Evolutionary conservation across 2,113 vertebrate species (phyloP).

Genomic region (Mastomys natalensis): DNA sequence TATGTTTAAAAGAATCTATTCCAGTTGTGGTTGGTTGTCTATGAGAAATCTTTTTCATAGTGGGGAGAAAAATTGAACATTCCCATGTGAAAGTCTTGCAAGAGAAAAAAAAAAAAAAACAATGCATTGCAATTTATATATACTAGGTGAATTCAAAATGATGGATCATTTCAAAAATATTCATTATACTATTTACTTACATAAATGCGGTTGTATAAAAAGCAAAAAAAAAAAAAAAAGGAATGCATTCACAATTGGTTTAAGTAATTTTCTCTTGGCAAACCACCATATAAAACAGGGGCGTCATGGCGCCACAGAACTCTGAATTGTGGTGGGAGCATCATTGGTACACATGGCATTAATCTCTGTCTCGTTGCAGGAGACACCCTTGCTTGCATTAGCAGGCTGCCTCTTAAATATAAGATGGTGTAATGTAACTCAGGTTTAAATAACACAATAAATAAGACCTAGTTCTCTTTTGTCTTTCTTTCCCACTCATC

Average conservation of each 20-base stretch:
- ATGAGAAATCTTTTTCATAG: constrained; percentile 83
- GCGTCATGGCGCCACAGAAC: constrained; percentile 96
- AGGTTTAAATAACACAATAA: constrained; percentile 88
- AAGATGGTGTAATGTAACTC: constrained; percentile 85
- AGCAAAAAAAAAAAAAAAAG: constrained; percentile 88
- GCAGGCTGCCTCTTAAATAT: constrained; percentile 91
- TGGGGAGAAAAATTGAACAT: constrained; percentile 80
- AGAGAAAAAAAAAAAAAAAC: constrained; percentile 75
- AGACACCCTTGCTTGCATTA: constrained; percentile 92
- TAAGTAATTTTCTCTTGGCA: constrained; percentile 94
- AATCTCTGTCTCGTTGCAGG: constrained; percentile 93
- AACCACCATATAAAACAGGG: constrained; percentile 92
- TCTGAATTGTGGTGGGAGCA: constrained; percentile 94
- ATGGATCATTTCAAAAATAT: constrained; percentile 89
- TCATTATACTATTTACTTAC: constrained; percentile 90
- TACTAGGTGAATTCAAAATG: constrained; percentile 88
- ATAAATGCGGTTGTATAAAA: constrained; percentile 88
- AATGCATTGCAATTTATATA: constrained; percentile 83
- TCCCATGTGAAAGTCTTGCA: constrained; percentile 84
- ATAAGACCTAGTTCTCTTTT: constrained; percentile 77
- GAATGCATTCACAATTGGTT: constrained; percentile 94
- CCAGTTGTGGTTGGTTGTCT: constrained; percentile 90
- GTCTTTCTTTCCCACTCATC: constrained; percentile 49
- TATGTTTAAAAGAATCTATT: constrained; percentile 88
- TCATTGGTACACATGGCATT: constrained; percentile 96